A percentile compares a stretch with the other conserved stretches of the same genome.
Conservation (phyloP, 92 coral and sea anemone genomes). For the Isaurus tuberculatus region DNA sequence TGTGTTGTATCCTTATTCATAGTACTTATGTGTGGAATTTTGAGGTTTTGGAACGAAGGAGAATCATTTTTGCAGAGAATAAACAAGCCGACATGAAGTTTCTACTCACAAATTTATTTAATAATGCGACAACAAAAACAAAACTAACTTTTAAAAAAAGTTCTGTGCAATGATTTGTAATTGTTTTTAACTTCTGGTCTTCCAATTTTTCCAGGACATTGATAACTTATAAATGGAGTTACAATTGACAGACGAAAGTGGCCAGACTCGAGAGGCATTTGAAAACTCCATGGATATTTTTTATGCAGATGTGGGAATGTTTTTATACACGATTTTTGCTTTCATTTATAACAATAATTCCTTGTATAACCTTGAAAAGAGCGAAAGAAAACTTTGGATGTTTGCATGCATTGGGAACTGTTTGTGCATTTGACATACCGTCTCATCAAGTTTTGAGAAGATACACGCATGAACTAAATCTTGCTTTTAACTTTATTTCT, state of each 20-base stretch:
- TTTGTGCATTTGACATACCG: neutral
- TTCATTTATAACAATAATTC: neutral
- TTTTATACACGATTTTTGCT: constrained; percentile 10
- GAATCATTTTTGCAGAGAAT: constrained; percentile 24
- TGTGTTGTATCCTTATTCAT: neutral
- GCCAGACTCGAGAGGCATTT: neutral
- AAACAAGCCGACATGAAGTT: constrained; percentile 25
- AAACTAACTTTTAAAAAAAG: neutral
- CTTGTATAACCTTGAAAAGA: constrained; percentile 9
- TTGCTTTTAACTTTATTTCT: constrained; percentile 18
- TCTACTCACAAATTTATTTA: constrained; percentile 7
- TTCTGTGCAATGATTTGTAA: constrained; percentile 25
- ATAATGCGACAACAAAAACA: constrained; percentile 19
- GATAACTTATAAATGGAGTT: too few species aligned
- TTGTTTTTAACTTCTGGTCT: constrained; percentile 21
- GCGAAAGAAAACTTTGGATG: constrained; percentile 2
- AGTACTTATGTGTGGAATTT: neutral
- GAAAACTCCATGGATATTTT: constrained; percentile 12
- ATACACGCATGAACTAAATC: constrained; percentile 20
- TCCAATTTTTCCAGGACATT: constrained; percentile 8
- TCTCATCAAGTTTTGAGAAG: constrained; percentile 4
- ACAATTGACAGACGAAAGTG: constrained; percentile 13
- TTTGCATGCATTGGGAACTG: neutral
- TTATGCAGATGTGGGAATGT: constrained; percentile 20
- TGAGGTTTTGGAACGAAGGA: constrained; percentile 1